Conservation (phyloP, 2,888 invertebrate genomes). For the Prosapia bicincta region DNA sequence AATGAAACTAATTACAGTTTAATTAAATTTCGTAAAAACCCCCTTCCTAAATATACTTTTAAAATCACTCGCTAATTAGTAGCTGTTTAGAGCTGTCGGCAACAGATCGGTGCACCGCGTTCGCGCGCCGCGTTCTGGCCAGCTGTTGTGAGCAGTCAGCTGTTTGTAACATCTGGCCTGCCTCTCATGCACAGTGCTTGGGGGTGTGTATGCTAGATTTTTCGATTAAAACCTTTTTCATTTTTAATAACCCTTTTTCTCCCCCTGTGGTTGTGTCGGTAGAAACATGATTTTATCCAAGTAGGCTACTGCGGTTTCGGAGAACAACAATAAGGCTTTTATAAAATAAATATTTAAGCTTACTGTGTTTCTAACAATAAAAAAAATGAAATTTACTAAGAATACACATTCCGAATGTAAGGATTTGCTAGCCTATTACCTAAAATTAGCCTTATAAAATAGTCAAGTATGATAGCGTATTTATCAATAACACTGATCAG, state of each 20-base stretch:
- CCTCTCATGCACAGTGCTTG: neutral
- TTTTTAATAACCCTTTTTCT: neutral
- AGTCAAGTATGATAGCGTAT: no score
- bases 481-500: no score
- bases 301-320: no score
- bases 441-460: no score
- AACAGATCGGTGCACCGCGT: neutral
- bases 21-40: neutral
- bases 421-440: no score
- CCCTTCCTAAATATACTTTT: neutral
- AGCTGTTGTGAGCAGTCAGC: neutral
- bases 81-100: neutral
- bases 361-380: no score
- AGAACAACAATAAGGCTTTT: no score
- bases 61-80: neutral
- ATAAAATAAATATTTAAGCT: no score
- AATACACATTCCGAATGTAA: no score
- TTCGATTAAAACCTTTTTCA: constrained; percentile 1
- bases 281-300: neutral
- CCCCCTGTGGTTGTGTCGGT: neutral
- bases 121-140: neutral
- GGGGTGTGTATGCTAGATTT: neutral
- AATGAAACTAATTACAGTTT: neutral
- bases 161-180: neutral
- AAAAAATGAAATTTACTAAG: no score